A percentile compares a stretch with the other conserved stretches of the same genome.
Conservation (phyloP, 35 echinoderm and acorn worm species). For the Hemicentrotus pulcherrimus region DNA sequence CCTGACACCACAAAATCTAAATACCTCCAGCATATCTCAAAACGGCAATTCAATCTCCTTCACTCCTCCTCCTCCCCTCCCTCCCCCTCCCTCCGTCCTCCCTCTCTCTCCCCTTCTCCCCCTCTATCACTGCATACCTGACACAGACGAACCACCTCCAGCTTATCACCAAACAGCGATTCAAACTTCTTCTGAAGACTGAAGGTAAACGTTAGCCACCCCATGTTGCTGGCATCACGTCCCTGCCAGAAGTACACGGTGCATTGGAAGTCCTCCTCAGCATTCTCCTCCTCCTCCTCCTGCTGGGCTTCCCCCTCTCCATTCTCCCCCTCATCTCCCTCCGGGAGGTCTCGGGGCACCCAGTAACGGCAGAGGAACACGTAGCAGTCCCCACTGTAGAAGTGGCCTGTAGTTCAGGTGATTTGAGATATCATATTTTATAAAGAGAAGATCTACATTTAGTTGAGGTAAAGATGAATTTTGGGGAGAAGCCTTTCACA, state of each 20-base stretch:
- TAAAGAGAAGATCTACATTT: too few relatives aligned
- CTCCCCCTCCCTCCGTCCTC: not conserved
- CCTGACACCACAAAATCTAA: conserved; percentile 88
- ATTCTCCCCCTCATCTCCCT: conserved; percentile 59
- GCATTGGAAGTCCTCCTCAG: conserved; percentile 90
- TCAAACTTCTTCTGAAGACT: conserved; percentile 99
- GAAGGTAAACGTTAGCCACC: conserved; percentile 98
- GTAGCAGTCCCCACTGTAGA: conserved; percentile 95
- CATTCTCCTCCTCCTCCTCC: conserved; percentile 39
- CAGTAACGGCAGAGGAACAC: conserved; percentile 98
- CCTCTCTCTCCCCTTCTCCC: not conserved
- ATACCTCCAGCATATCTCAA: conserved; percentile 90
- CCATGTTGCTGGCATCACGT: conserved; percentile 88
- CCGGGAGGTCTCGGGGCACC: conserved; percentile 79
- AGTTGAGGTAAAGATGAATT: too few relatives aligned
- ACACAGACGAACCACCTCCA: conserved; percentile 90
- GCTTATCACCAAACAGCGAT: conserved; percentile 91
- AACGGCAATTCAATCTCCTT: conserved; percentile 98
- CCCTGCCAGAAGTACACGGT: conserved; percentile 98
- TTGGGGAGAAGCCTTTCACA: too few relatives aligned
- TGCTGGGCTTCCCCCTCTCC: not conserved
- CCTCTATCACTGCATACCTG: conserved; percentile 68
- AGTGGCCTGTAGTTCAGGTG: conserved; percentile 67
- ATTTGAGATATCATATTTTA: not conserved
- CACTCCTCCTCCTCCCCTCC: conserved; percentile 6